Evolutionary conservation across 2,888 invertebrate genomes (phyloP).

Genomic region (Cosmopolites sordidus): DNA sequence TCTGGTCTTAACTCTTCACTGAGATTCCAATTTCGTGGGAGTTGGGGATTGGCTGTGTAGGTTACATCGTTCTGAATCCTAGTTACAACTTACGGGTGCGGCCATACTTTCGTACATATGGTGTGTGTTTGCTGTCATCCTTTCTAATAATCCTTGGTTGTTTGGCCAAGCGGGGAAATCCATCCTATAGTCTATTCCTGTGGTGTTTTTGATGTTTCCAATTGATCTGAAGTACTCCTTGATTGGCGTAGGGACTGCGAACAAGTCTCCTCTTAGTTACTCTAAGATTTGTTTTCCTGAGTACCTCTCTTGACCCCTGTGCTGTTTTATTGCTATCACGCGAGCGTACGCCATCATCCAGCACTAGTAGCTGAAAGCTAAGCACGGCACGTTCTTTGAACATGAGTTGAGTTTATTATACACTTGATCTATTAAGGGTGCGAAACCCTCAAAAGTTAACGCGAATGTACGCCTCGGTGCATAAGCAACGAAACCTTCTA

Average conservation of each 20-base stretch:
- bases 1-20: neutral
- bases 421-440: neutral
- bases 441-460: neutral
- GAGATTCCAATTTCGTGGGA: neutral
- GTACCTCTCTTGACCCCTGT: neutral
- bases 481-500: neutral
- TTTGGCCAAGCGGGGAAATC: neutral
- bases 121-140: neutral
- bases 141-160: neutral
- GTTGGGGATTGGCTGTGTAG: neutral
- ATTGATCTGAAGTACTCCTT: neutral
- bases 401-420: neutral
- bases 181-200: neutral
- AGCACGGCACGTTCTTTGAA: neutral
- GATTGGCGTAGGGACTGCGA: neutral
- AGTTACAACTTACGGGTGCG: neutral
- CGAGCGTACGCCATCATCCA: neutral
- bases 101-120: neutral
- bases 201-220: neutral
- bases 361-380: neutral
- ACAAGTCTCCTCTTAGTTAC: no score
- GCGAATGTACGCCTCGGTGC: neutral
- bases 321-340: neutral
- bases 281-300: no score
- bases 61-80: neutral